Evolutionary conservation across 2,113 vertebrate genomes (phyloP), one percentile per base, ranked within the genome.

Genomic region (Centrocercus urophasianus): DNA sequence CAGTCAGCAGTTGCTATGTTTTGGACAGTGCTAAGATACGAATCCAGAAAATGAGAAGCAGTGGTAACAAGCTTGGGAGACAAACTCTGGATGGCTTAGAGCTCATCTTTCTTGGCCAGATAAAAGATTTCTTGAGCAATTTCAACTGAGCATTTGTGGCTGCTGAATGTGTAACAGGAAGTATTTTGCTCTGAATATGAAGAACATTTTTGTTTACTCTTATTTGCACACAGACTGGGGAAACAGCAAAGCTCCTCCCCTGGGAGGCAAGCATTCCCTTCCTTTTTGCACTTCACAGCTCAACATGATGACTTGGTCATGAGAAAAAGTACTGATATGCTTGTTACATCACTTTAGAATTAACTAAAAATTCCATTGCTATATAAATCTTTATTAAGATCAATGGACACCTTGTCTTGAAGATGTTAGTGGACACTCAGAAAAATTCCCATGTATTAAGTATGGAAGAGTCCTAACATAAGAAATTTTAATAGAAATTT

Each of bases 121-220:
- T 34, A 28, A 42, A 83, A 57, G 14, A 79, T 61, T 89, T 65
- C n/a, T 76, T 54, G 22, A 73, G 50, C 89, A 82, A 71, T 67
- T 32, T 16, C 75, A 73, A 3, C 11, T 59, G 22, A 83, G 5
- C 6, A 28, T 60, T 81, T 63, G 61, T 63, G 25, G 38, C 24
- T 47, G 16, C 42, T 74, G 42, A 71, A 64, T 43, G 43, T 25
- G 9, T 54, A 63, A 30, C 17, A 71, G 45, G 76, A 75, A 25
- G 20, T 78, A 17, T 85, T 89, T 82, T 63, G 22, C 40, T 57
- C 42, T 0, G 0, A 56, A 50, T 52, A 14, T 0, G 0, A 86
- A 59, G 25, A n/a, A 34, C 11, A 21, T 67, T 83, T 88, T 86
- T 32, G 15, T 6, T 81, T 87, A 82, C 25, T 82, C 10, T 14